A percentile compares a stretch with the other conserved stretches of the same genome.
These are phyloP conservation scores for Nyctibius grandis DNA, from an alignment of 2,797 vertebrate genomes.

Conservation along the genomic window DNA sequence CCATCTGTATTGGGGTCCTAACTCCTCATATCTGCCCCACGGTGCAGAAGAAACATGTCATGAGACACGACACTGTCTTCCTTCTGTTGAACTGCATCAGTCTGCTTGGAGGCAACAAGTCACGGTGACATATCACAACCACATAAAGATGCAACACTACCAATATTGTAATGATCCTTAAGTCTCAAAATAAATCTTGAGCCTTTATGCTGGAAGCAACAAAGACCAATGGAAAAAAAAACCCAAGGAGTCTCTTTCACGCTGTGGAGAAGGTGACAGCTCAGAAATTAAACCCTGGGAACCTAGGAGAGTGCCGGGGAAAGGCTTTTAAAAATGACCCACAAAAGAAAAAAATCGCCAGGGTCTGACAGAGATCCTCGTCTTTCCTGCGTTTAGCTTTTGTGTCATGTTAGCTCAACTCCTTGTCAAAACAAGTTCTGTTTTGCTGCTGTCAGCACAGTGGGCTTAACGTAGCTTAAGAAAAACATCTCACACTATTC, in stretches of 20 bases:
- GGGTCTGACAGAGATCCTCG: constrained; percentile 2
- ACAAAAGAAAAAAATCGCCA: not conserved
- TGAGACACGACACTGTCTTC: not conserved
- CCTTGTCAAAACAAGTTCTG: constrained; percentile 53
- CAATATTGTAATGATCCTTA: not conserved
- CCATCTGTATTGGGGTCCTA: not conserved
- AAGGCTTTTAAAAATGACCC: constrained; percentile 15
- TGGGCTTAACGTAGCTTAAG: constrained; percentile 59
- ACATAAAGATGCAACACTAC: not conserved
- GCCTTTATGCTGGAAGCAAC: not conserved
- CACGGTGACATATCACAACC: not conserved
- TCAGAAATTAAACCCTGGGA: not conserved
- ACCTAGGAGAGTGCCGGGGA: not conserved
- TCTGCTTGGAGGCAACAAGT: not conserved
- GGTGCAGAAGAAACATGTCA: constrained; percentile 1
- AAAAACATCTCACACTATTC: constrained; percentile 54
- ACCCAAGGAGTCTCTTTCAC: not conserved
- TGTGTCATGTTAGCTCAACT: constrained; percentile 31
- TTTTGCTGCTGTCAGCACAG: constrained; percentile 64
- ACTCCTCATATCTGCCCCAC: not conserved
- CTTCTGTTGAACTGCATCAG: not conserved
- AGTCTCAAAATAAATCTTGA: not conserved
- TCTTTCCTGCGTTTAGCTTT: constrained; percentile 3
- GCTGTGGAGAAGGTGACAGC: not conserved
- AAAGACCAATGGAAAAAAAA: not conserved